These are phyloP conservation scores for Pteria penguin DNA, from an alignment of 2,888 invertebrate genomes.

Conservation along the genomic window DNA sequence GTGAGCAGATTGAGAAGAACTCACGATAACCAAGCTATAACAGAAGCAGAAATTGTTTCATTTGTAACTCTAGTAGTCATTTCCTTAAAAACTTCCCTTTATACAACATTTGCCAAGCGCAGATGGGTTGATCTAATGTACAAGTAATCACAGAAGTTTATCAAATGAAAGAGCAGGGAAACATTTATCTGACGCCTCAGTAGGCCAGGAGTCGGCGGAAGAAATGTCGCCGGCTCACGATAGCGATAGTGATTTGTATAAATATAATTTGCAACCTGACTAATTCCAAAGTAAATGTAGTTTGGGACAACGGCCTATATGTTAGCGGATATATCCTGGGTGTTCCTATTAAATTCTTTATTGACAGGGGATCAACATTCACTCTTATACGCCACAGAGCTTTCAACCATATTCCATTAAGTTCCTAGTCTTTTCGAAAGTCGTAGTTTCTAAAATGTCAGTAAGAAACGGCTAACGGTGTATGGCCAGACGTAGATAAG, in stretches of 20 bases:
- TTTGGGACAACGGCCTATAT: constrained; percentile 13
- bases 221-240: background rate
- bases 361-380: constrained; percentile 11
- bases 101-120: too few species aligned
- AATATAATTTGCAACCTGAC: background rate
- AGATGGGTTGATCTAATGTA: too few species aligned
- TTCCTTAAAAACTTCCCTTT: background rate
- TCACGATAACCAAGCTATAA: background rate
- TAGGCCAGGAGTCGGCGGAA: constrained; percentile 3
- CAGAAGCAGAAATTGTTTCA: background rate
- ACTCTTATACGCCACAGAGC: background rate
- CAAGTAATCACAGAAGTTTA: background rate
- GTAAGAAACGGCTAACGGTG: background rate
- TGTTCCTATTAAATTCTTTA: background rate
- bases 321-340: background rate
- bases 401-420: background rate
- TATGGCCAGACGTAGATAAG: background rate
- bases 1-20: background rate
- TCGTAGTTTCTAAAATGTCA: background rate
- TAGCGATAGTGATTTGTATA: background rate
- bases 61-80: background rate
- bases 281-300: background rate
- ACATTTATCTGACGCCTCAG: background rate
- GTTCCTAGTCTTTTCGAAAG: background rate
- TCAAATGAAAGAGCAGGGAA: constrained; percentile 6